Evolutionary conservation across 2,113 vertebrate species (phyloP).

Genomic region (Ardeotis arabs): DNA sequence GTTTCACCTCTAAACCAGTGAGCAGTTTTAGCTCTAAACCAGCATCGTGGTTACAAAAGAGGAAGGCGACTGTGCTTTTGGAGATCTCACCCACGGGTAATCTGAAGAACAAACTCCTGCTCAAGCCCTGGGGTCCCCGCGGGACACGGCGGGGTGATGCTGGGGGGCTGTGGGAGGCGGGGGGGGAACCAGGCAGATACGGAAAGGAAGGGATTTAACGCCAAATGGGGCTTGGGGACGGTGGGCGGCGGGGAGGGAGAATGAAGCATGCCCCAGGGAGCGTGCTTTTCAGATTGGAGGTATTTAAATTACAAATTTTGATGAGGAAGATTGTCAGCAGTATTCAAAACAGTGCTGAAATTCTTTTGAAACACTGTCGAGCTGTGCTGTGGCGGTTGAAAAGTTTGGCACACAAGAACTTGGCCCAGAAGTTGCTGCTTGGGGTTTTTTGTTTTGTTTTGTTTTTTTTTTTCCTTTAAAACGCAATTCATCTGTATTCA

Average conservation of each 20-base stretch:
- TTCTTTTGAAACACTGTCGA: constrained; percentile 66
- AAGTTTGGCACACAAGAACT: constrained; percentile 50
- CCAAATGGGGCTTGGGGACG: constrained; percentile 4
- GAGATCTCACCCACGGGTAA: background rate
- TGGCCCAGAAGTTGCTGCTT: constrained; percentile 64
- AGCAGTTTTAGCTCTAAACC: background rate
- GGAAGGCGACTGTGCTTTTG: background rate
- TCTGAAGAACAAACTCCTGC: background rate
- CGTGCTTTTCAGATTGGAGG: constrained; percentile 51
- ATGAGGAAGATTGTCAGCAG: constrained; percentile 67
- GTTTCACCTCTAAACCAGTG: background rate
- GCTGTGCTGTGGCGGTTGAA: constrained; percentile 21
- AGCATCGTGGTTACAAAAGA: fast-evolving
- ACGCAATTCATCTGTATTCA: constrained; percentile 61
- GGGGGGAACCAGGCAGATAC: background rate
- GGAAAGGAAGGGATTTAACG: background rate
- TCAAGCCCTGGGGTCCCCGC: background rate
- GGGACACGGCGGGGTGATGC: background rate
- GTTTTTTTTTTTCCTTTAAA: background rate
- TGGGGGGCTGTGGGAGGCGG: background rate
- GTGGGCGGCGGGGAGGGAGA: constrained; percentile 15
- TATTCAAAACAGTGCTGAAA: constrained; percentile 67
- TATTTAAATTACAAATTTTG: constrained; percentile 79
- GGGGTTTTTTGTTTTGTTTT: background rate
- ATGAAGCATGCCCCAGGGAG: constrained; percentile 58